Conservation (phyloP, 2,113 vertebrate species). For the Tachysurus vachellii region DNA sequence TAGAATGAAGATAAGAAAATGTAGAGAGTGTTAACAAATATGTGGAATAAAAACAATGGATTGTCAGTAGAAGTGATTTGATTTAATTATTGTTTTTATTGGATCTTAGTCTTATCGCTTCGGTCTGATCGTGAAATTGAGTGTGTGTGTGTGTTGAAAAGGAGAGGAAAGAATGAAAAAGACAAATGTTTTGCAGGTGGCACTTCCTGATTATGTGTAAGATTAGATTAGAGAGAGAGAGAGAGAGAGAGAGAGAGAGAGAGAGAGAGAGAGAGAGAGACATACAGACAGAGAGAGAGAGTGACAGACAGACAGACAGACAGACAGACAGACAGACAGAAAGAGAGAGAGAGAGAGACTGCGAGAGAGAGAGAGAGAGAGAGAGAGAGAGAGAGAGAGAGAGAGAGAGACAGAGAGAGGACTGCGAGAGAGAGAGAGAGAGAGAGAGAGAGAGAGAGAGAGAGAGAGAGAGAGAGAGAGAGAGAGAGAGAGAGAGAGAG, state of each 20-base stretch:
- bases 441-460: neutral
- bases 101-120: neutral
- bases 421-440: too few relatives aligned
- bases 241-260: slow-evolving; percentile 1
- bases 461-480: slow-evolving; percentile 7
- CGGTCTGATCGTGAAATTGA: neutral
- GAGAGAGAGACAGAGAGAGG: slow-evolving; percentile 10
- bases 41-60: too few relatives aligned
- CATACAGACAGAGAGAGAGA: neutral
- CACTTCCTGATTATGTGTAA: slow-evolving; percentile 11
- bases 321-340: neutral
- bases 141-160: neutral
- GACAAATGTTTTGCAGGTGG: slow-evolving; percentile 3
- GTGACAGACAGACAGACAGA: neutral
- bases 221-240: neutral
- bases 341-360: slow-evolving; percentile 3
- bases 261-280: slow-evolving; percentile 1
- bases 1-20: neutral
- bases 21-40: too few relatives aligned
- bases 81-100: too few relatives aligned
- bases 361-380: neutral
- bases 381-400: slow-evolving; percentile 1
- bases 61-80: neutral
- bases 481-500: too few relatives aligned
- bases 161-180: neutral